Evolutionary conservation across 2,113 vertebrate species (phyloP).

Genomic region (Rhinopomastus cyanomelas): DNA sequence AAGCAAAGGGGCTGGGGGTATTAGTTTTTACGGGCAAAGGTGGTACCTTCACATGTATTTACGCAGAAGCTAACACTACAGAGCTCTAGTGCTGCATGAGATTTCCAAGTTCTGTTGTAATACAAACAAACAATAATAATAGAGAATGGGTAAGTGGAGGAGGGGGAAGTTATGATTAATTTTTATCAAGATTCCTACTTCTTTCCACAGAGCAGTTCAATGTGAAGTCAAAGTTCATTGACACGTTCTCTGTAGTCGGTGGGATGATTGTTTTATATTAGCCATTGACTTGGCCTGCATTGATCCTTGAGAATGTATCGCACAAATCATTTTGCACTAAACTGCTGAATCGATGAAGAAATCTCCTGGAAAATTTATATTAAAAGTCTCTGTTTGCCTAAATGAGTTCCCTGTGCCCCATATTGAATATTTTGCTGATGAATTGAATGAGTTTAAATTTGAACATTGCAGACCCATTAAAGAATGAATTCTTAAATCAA

Average conservation of each 20-base stretch:
- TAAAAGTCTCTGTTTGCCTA: conserved; percentile 91
- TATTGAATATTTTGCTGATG: conserved; percentile 99
- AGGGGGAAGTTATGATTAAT: conserved; percentile 48
- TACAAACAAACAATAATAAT: conserved; percentile 14
- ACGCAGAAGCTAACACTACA: fast-evolving
- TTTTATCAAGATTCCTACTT: background rate
- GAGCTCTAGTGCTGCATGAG: background rate
- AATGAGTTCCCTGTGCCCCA: conserved; percentile 87
- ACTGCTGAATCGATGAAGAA: conserved; percentile 97
- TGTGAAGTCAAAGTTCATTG: conserved; percentile 83
- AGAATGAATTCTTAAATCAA: conserved; percentile 98
- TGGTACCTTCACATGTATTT: fast-evolving
- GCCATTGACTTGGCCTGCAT: conserved; percentile 88
- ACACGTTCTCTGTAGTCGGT: conserved; percentile 75
- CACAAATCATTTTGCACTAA: conserved; percentile 99
- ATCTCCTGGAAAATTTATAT: conserved; percentile 99
- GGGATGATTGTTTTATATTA: conserved; percentile 86
- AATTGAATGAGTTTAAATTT: conserved; percentile 98
- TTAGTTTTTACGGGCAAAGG: background rate
- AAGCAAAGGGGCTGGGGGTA: background rate
- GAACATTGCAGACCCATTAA: conserved; percentile 95
- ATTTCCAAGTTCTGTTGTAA: background rate
- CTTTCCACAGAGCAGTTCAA: conserved; percentile 69
- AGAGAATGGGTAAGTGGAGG: background rate
- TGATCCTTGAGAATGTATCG: conserved; percentile 96